Base-by-base conservation (phyloP, 2,113 vertebrate genomes). In the Pavo muticus region DNA sequence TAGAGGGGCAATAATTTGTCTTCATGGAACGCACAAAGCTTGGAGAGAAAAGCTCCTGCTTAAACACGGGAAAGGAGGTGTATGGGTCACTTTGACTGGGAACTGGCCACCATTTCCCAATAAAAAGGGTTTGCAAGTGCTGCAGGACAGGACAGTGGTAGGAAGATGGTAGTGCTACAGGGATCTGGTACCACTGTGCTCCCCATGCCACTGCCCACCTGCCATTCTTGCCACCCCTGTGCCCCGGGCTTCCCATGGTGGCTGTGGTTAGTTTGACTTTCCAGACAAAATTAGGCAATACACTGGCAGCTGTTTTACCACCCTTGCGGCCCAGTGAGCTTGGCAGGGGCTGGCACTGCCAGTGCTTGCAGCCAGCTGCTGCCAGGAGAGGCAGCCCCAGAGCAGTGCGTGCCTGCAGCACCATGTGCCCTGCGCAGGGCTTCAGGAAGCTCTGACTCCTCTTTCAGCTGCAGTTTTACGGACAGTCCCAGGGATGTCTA, bases 241-340 rank as follows among this genome's bases (percentile, higher is more conserved):
- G 12, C 39, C 61, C 27, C 0, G 0, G 0, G 0, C 20, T 2
- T 82, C 1, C 32, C 1, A 0, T 16, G 19, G 89, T 1, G 0
- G 69, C 2, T 61, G 60, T 5, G 0, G 15, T 1, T 1, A 82
- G 59, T 15, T 44, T 47, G 52, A 7, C 39, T 72, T 75, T 32
- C 65, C 84, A 75, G 65, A 70, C 57, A 91, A 39, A 68, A 47
- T 3, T 69, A 69, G 52, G 81, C 9, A 16, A 68, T 10, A 35
- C 10, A 16, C 11, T 94, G 87, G 93, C 89, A 87, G 84, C 89
- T 60, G 24, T 20, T 81, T 67, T 37, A 5, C n/a, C 60, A 57
- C 76, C 80, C 65, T 24, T 35, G 42, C 57, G 50, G 45, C 39
- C 89, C 71, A 71, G 47, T 19, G 29, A 42, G 56, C 32, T n/a